Conservation (phyloP, 2,888 invertebrate genomes). For the Oxytorus armatus region DNA sequence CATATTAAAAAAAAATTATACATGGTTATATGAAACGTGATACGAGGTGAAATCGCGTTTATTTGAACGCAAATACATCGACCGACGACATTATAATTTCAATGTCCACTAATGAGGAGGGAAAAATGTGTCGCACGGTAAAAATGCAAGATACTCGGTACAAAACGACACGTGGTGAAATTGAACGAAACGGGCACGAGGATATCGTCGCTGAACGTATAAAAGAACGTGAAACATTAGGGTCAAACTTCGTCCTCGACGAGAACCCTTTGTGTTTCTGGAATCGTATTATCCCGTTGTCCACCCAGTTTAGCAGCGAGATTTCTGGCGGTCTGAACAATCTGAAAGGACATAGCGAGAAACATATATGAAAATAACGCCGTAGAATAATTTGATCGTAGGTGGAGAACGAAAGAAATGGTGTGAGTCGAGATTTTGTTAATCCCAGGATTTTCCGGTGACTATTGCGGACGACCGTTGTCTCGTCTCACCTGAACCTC, state of each 20-base stretch:
- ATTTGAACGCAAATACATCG: too few species aligned
- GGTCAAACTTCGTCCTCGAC: constrained; percentile 77
- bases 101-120: too few species aligned
- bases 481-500: constrained; percentile 76
- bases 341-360: constrained; percentile 67
- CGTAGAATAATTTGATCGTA: background rate
- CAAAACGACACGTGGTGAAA: too few species aligned
- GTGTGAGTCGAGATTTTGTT: background rate
- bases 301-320: constrained; percentile 72
- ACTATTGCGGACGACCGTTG: too few species aligned
- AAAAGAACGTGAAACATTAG: background rate
- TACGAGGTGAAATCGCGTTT: too few species aligned
- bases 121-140: too few species aligned
- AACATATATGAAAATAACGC: background rate
- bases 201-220: too few species aligned
- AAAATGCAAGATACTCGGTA: too few species aligned
- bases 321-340: constrained; percentile 75
- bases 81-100: too few species aligned
- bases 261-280: constrained; percentile 61
- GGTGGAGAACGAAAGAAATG: background rate
- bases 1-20: too few species aligned
- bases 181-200: too few species aligned
- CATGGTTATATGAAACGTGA: too few species aligned
- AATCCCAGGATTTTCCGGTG: background rate
- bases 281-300: constrained; percentile 22